A percentile compares a stretch with the other conserved stretches of the same genome.
phyloP scores from a whole-genome alignment of 2,888 invertebrate genomes.

The Brachyptera risi region DNA sequence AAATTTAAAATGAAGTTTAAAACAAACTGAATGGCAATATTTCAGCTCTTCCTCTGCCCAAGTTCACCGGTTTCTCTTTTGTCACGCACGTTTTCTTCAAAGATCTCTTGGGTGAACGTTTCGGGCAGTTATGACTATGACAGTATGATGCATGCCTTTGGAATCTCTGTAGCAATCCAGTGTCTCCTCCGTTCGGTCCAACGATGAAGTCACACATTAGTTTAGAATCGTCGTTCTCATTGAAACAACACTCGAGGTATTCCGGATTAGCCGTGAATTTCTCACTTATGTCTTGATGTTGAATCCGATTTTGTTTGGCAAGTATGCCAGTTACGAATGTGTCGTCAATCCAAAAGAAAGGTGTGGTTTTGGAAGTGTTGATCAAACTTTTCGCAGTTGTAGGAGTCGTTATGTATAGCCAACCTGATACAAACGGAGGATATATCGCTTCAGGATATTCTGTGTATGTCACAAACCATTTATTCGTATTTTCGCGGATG shows the following conservation, averaged over 20 bases:
- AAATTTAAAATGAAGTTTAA: neutral
- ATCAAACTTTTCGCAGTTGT: conserved; percentile 56
- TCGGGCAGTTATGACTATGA: conserved; percentile 51
- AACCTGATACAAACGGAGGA: conserved; percentile 76
- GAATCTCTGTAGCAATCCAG: conserved; percentile 64
- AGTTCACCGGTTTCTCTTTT: conserved; percentile 38
- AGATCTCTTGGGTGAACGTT: conserved; percentile 47
- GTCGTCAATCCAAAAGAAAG: conserved; percentile 91
- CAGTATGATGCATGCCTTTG: conserved; percentile 59
- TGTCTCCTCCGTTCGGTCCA: conserved; percentile 79
- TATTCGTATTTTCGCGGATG: conserved; percentile 62
- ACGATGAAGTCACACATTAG: conserved; percentile 63
- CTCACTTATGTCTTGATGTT: conserved; percentile 50
- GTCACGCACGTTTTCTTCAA: conserved; percentile 59
- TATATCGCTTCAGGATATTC: conserved; percentile 62
- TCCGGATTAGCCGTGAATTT: conserved; percentile 69
- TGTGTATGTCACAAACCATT: conserved; percentile 71
- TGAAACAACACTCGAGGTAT: conserved; percentile 63
- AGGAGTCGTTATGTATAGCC: conserved; percentile 75
- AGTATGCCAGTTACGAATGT: conserved; percentile 79
- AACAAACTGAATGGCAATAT: neutral
- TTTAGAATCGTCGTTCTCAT: conserved; percentile 49
- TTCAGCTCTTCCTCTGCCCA: neutral
- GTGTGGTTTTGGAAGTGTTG: conserved; percentile 50
- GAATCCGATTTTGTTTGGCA: conserved; percentile 12